Evolutionary conservation across 2,797 vertebrate genomes (phyloP).

Genomic region (Characodon lateralis): DNA sequence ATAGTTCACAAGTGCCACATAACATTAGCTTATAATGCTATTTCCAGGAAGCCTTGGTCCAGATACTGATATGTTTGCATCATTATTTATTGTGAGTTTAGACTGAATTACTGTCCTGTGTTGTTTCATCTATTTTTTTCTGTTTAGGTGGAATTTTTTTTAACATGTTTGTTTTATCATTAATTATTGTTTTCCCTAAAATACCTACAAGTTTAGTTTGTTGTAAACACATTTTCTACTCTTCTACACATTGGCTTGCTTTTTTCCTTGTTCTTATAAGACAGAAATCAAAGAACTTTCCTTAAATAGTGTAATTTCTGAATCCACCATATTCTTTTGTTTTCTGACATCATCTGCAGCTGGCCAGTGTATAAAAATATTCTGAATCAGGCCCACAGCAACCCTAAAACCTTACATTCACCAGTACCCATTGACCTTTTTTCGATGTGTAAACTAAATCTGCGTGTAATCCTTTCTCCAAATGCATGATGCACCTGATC

Average conservation of each 20-base stretch:
- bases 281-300: conserved; percentile 60
- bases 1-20: background rate
- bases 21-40: background rate
- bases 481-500: conserved; percentile 54
- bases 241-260: background rate
- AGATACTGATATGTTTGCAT: background rate
- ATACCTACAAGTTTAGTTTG: conserved; percentile 42
- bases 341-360: conserved; percentile 42
- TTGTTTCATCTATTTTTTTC: conserved; percentile 17
- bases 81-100: background rate
- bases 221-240: conserved; percentile 39
- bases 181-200: conserved; percentile 30
- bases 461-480: conserved; percentile 21
- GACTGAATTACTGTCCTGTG: conserved; percentile 33
- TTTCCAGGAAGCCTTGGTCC: background rate
- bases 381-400: conserved; percentile 26
- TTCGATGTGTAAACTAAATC: conserved; percentile 47
- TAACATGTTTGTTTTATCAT: conserved; percentile 28
- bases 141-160: conserved; percentile 29
- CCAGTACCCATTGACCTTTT: conserved; percentile 19
- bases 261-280: conserved; percentile 32
- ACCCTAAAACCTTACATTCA: conserved; percentile 9
- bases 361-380: conserved; percentile 51
- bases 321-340: conserved; percentile 46
- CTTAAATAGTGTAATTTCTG: conserved; percentile 82